phyloP scores from a whole-genome alignment of 2,113 vertebrate genomes.

The Euleptes europaea region DNA sequence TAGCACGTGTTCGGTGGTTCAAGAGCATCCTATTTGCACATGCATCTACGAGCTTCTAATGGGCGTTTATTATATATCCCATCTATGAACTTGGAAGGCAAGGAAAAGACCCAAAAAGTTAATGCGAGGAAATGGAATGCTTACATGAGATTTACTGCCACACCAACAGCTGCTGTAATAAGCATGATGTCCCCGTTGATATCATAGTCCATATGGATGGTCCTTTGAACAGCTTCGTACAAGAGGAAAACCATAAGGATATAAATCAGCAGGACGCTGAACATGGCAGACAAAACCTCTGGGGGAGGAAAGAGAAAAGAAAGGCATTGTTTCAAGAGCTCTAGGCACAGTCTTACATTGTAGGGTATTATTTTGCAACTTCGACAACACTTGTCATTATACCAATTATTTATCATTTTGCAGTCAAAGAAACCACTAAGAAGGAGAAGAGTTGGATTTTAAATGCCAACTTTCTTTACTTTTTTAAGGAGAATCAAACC shows the following conservation, averaged over 20 bases:
- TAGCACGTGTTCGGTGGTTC: no score
- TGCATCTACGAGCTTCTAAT: no score
- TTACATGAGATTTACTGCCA: slow-evolving; percentile 96
- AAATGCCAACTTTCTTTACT: no score
- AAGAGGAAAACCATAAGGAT: slow-evolving; percentile 88
- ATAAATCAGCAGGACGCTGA: slow-evolving; percentile 94
- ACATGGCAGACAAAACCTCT: slow-evolving; percentile 94
- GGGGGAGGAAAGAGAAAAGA: slow-evolving; percentile 57
- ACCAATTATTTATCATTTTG: not conserved
- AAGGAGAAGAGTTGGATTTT: not conserved
- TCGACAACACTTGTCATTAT: not conserved
- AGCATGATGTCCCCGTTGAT: slow-evolving; percentile 98
- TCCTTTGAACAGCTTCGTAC: slow-evolving; percentile 94
- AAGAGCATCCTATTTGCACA: no score
- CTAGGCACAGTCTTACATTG: no score
- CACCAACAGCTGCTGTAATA: slow-evolving; percentile 94
- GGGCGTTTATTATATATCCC: no score
- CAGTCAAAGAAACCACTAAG: not conserved
- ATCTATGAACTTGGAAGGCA: no score
- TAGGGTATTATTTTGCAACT: not conserved
- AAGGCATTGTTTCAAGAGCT: not conserved
- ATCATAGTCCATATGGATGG: slow-evolving; percentile 89
- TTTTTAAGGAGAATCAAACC: no score
- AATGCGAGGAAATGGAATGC: slow-evolving; percentile 53
- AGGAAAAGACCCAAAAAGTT: not conserved